A percentile compares a stretch with the other conserved stretches of the same genome.
Evolutionary conservation across 2,888 invertebrate species (phyloP).

Genomic region (Mesopsocus fuscifrons): DNA sequence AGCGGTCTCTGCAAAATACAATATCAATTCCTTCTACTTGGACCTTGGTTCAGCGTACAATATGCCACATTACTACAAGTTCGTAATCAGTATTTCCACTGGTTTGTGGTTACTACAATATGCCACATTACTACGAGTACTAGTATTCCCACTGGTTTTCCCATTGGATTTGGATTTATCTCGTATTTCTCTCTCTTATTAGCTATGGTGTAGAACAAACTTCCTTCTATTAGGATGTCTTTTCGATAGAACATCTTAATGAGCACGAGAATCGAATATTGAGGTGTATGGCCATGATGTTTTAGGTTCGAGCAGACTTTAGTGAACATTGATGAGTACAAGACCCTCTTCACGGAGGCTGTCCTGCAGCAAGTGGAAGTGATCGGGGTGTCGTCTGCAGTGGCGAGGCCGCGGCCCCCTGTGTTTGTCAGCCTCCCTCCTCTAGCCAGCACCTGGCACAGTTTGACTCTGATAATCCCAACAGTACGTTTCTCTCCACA

Average conservation of each 20-base stretch:
- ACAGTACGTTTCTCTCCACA: conserved; percentile 29
- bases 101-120: background rate
- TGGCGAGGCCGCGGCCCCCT: conserved; percentile 61
- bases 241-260: too few relatives aligned
- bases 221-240: too few relatives aligned
- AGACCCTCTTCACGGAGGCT: conserved; percentile 43
- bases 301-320: conserved; percentile 35
- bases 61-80: conserved; percentile 70
- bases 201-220: too few relatives aligned
- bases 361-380: conserved; percentile 40
- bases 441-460: conserved; percentile 76
- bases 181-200: too few relatives aligned
- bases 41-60: conserved; percentile 69
- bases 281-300: too few relatives aligned
- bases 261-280: too few relatives aligned
- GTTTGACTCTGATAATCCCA: conserved; percentile 62
- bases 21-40: conserved; percentile 69
- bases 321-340: conserved; percentile 67
- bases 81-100: conserved; percentile 20
- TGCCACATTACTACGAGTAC: background rate
- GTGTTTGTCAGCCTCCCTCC: conserved; percentile 73
- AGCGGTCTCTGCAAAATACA: conserved; percentile 45
- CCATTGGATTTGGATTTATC: too few relatives aligned
- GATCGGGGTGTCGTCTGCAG: conserved; percentile 69
- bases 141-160: too few relatives aligned